These are phyloP conservation scores for Sisyra terminalis DNA, from an alignment of 2,888 invertebrate species.

Conservation along the genomic window DNA sequence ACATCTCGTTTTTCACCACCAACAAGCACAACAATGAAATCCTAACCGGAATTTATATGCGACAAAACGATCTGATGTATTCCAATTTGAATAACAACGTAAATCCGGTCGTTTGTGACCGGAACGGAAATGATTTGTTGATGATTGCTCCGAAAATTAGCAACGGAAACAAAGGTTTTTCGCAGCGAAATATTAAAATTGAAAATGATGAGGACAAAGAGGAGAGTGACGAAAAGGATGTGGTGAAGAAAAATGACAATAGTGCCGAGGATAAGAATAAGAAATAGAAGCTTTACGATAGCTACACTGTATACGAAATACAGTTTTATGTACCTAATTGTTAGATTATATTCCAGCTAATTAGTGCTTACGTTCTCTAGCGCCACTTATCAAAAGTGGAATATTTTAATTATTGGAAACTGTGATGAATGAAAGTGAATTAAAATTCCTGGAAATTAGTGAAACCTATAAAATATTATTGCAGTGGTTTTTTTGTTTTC, in stretches of 20 bases:
- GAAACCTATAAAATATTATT: too few species aligned
- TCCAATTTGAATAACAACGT: too few species aligned
- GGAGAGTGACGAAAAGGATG: conserved; percentile 1
- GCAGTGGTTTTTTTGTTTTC: too few species aligned
- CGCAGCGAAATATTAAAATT: conserved; percentile 9
- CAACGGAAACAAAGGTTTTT: neutral
- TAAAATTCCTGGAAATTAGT: too few species aligned
- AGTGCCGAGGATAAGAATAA: conserved; percentile 7
- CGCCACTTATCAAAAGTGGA: too few species aligned
- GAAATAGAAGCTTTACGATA: conserved; percentile 2
- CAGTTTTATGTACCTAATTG: too few species aligned
- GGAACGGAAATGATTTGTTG: conserved; percentile 46
- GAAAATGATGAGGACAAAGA: conserved; percentile 10
- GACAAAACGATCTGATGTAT: conserved; percentile 27
- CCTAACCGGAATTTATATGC: conserved; percentile 28
- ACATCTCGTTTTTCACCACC: conserved; percentile 14
- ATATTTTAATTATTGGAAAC: too few species aligned
- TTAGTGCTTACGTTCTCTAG: too few species aligned
- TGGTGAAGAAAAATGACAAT: neutral
- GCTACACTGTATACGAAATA: too few species aligned
- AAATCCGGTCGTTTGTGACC: conserved; percentile 27
- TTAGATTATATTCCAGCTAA: too few species aligned
- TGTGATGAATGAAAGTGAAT: too few species aligned
- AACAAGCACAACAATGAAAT: conserved; percentile 21
- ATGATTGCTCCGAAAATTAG: conserved; percentile 44